Evolutionary conservation across 2,797 vertebrate species (phyloP), one percentile per base, ranked within the genome.

Genomic region (Chlorospingus semifuscus): DNA sequence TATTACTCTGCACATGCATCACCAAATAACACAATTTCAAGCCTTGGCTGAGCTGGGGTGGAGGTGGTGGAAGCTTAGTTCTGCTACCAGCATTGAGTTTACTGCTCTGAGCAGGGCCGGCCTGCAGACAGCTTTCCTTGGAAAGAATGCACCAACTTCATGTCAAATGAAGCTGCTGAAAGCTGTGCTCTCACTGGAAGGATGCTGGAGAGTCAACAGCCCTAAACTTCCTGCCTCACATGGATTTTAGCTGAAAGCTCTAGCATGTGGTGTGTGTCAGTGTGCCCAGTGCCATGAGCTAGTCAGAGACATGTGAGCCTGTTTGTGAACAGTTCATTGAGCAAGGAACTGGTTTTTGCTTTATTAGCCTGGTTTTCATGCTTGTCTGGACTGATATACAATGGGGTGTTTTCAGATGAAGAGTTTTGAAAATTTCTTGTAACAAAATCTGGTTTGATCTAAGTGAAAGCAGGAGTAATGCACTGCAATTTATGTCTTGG

Each of bases 311-410:
- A 36, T 66, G n/a, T 55, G 52, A 91, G 56, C 41, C 32, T 66
- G 14, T 63, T 44, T 76, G 32, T 65, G 74, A 72, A 30, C 15
- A 72, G 55, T 50, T 92, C 41, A 29, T 70, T 72, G 53, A 88
- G 42, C 75, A 87, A 89, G 68, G 27, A 92, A 34, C 52, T 82
- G 37, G 0, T 2, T 76, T 92, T 89, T 93, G 52, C 63, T 87
- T 93, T 94, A 90, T 90, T 82, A 84, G n/a, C 37, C 75, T 83
- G 82, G 64, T 77, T 87, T 95, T 90, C 52, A 72, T 80, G 91
- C 75, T 79, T 84, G 44, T 82, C 89, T 82, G 68, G 63, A 87
- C 32, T 41, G 47, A 83, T 89, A 56, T 19, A 69, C 16, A 41
- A 23, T 36, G 24, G 57, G 22, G 36, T 66, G 53, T 5, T 86